Base-by-base conservation (phyloP, 1,140 invertebrate genomes). In the Leptinotarsa undecemlineata region DNA sequence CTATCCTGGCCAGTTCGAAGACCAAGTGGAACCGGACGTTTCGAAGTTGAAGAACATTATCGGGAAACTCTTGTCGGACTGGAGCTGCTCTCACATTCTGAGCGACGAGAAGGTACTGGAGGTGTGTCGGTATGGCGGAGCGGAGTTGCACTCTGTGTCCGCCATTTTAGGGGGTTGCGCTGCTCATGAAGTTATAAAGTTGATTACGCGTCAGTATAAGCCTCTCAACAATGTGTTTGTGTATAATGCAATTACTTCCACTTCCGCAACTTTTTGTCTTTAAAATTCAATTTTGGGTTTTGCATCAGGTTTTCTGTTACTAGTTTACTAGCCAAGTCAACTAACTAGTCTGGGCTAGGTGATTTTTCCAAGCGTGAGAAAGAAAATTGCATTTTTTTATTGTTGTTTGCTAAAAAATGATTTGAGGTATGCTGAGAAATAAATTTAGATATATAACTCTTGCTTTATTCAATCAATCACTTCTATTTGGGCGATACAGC, bases 101-200 rank as follows among this genome's bases (percentile, higher is more conserved):
- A 51, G 97, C 95, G 97, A 99, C 86, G 97, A 99, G 85, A 95
- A 93, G 82, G 90, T 98, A 19, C 96, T 98, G 86, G 97, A 99
- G 87, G 94, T 98, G 86, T 97, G 95, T 84, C 86, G 93, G 62
- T 99, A 96, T 87, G 98, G 98, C 63, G 96, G 95, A 19, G 90
- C 94, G 8, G 97, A 99, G 87, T 86, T 99, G 60, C 98, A 99
- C 86, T 95, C 96, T 47, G 90, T 99, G n/a, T 96, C 97, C 33
- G 92, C 97, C 11, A 97, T 97, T 85, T 88, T 99, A 73, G 92
- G 94, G 78, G 98, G 97, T 3, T 93, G 95, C 83, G 93, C 93
- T 57, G 96, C 97, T 15, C 98, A 99, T 81, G 98, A 99, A 88
- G 91, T 92, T 3, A 98, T 99, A 72, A 99, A 99, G 88, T 87